Conservation (phyloP, 64 coral and sea anemone genomes). For the Pocillopora damicornis region DNA sequence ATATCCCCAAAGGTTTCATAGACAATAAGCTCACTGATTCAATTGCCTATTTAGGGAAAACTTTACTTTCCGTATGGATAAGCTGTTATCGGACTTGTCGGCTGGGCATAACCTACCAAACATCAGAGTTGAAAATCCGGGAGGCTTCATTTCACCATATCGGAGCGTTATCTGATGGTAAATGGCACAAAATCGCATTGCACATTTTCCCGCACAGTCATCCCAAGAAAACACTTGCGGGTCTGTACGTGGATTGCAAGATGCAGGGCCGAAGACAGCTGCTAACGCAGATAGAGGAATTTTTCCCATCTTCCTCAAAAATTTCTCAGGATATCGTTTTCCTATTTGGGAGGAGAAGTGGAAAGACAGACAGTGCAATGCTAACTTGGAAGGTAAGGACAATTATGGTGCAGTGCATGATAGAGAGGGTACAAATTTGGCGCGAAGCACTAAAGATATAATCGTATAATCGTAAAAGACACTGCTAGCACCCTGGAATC, state of each 20-base stretch:
- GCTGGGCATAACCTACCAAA: conserved; percentile 45
- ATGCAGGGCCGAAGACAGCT: conserved; percentile 25
- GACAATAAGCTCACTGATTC: too few relatives aligned
- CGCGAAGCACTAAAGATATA: too few relatives aligned
- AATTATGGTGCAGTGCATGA: too few relatives aligned
- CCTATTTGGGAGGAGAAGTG: conserved; percentile 45
- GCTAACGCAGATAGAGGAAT: not conserved
- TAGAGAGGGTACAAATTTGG: not conserved
- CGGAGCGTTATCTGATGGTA: conserved; percentile 31
- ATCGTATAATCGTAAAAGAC: too few relatives aligned
- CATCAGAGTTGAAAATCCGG: conserved; percentile 10
- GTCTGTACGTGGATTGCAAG: conserved; percentile 46
- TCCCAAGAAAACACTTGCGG: conserved; percentile 17
- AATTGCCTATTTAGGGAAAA: not conserved
- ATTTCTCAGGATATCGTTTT: conserved; percentile 10
- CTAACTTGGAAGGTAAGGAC: conserved; percentile 40
- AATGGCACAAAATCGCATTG: conserved; percentile 52
- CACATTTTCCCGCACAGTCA: conserved; percentile 34
- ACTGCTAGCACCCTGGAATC: too few relatives aligned
- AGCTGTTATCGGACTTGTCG: conserved; percentile 49
- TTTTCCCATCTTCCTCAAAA: conserved; percentile 10
- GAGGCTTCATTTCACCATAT: conserved; percentile 24
- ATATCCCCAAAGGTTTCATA: too few relatives aligned
- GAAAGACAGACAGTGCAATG: not conserved
- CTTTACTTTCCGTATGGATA: conserved; percentile 27